Evolutionary conservation across 2,797 vertebrate species (phyloP).

Genomic region (Macroramphosus scolopax): DNA sequence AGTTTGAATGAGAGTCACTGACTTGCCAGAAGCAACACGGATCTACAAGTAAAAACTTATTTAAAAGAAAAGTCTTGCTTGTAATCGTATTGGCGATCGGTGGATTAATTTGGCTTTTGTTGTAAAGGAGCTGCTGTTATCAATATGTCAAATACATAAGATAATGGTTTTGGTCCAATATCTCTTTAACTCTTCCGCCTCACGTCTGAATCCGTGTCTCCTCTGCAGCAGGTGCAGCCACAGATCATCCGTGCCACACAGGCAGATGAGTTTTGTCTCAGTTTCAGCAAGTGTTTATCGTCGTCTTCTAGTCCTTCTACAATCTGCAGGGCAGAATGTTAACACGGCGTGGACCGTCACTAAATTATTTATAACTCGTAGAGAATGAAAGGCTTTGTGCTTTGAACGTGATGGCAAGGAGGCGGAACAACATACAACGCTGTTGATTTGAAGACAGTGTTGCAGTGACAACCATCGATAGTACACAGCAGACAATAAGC

Average conservation of each 20-base stretch:
- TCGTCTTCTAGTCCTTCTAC: conserved; percentile 11
- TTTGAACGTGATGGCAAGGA: conserved; percentile 25
- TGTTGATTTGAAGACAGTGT: neutral
- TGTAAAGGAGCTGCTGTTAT: neutral
- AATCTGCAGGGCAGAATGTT: conserved; percentile 21
- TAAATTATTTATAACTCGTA: conserved; percentile 57
- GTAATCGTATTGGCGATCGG: too few relatives aligned
- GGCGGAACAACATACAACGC: conserved; percentile 18
- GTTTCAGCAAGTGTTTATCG: conserved; percentile 11
- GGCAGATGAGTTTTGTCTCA: conserved; percentile 1
- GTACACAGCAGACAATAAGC: neutral
- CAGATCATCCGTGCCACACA: neutral
- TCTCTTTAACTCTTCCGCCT: neutral
- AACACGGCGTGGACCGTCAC: neutral
- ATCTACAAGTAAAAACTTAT: too few relatives aligned
- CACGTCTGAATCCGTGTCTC: neutral
- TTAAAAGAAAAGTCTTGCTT: too few relatives aligned
- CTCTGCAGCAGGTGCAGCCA: conserved; percentile 9
- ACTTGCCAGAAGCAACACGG: too few relatives aligned
- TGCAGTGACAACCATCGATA: neutral
- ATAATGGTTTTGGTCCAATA: neutral
- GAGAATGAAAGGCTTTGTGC: conserved; percentile 34
- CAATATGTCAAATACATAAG: neutral
- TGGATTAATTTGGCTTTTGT: too few relatives aligned
- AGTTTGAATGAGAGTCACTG: too few relatives aligned